Percentiles rank a stretch among this genome's conserved stretches.
phyloP scores from a whole-genome alignment of 2,797 vertebrate species.

The Vireo griseus region DNA sequence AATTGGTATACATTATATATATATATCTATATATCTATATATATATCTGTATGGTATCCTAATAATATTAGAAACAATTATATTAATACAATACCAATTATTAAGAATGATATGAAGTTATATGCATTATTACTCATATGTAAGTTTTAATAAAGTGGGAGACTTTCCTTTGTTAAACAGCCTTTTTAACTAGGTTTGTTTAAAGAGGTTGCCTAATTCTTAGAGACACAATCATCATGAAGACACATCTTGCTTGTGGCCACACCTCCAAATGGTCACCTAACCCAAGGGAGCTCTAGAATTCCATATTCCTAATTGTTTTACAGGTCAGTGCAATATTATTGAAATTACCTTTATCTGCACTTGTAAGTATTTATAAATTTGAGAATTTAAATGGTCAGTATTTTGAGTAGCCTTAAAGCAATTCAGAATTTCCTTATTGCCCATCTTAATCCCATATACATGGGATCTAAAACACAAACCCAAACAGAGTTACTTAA shows the following conservation, averaged over 20 bases:
- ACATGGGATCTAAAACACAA: background rate
- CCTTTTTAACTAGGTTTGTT: background rate
- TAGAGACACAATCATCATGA: background rate
- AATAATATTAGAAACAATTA: background rate
- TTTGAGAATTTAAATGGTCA: background rate
- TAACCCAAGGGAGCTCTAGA: background rate
- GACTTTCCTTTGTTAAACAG: background rate
- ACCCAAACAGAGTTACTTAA: background rate
- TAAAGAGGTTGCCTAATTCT: background rate
- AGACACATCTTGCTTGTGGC: background rate
- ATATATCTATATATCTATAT: background rate
- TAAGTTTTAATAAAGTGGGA: background rate
- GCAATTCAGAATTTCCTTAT: background rate
- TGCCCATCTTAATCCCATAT: background rate
- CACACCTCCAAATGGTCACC: background rate
- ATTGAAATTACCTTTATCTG: background rate
- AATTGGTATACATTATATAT: background rate
- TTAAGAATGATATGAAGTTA: background rate
- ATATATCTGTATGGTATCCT: background rate
- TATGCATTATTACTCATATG: background rate
- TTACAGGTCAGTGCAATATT: background rate
- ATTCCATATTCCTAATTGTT: background rate
- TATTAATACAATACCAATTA: background rate
- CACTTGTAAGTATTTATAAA: background rate
- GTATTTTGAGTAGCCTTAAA: background rate